Evolutionary conservation across 1,140 invertebrate genomes (phyloP), one percentile per base, ranked within the genome.

Genomic region (Cepaea nemoralis): DNA sequence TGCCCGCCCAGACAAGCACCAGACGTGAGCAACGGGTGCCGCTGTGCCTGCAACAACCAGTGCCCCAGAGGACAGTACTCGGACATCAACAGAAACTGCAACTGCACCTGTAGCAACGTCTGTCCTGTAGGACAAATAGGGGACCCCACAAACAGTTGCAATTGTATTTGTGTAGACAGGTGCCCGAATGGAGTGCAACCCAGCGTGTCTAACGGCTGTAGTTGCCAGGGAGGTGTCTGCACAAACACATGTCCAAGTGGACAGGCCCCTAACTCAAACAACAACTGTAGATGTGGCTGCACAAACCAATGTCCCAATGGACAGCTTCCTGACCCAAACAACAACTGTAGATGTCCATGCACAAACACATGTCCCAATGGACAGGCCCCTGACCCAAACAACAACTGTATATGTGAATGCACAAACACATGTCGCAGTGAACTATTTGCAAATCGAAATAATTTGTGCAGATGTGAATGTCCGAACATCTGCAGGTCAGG

Each of bases 381-480:
- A 70, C 33, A 35, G 39, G 35, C 67, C 6, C 8, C 71, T 8
- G 19, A 48, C 14, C 14, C 39, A 59, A 59, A 59, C 24, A 59
- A 59, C 55, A 59, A 59, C 55, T 59, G 55, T n/a, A 12, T 59
- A 12, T 59, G 55, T 59, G 14, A 59, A 59, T 59, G 55, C 24
- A 59, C 55, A 59, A 59, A 10, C 8, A 22, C 24, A 22, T 59
- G 55, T 59, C 55, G 14, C n/a, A 24, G 5, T 19, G 55, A 24
- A 59, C 55, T 22, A 24, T 22, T 5, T 14, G 10, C 22, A 10
- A 59, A 59, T 24, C 55, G 14, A 59, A 59, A 59, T 74, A 31
- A 31, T 31, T 16, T 10, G 19, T 74, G 37, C 71, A 74, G 37
- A 14, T 74, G 71, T 74, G 37, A 42, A 27, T 74, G 71, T 27